These are phyloP conservation scores for Sebastes jordani DNA, from an alignment of 2,797 vertebrate genomes.

Conservation along the genomic window DNA sequence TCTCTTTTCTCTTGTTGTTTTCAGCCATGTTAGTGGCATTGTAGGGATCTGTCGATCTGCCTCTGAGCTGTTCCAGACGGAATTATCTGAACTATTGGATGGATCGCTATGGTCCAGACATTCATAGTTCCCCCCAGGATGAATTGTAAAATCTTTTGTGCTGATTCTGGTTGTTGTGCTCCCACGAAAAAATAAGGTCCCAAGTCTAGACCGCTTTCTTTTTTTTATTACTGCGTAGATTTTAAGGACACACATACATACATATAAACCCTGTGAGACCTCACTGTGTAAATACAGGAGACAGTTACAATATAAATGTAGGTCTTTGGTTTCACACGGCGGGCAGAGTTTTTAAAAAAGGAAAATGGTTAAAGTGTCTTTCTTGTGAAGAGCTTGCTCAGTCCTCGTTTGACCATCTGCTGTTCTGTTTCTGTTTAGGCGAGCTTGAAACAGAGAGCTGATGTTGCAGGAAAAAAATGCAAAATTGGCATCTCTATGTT, in stretches of 20 bases:
- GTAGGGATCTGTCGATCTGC: neutral
- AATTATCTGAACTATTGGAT: neutral
- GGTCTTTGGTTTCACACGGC: neutral
- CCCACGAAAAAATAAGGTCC: too few species aligned
- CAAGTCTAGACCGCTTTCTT: too few species aligned
- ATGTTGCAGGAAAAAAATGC: slow-evolving; percentile 19
- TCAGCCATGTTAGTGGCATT: neutral
- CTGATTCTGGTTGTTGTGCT: too few species aligned
- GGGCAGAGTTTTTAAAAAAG: neutral
- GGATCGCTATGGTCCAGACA: neutral
- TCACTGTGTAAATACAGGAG: too few species aligned
- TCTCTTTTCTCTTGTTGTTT: neutral
- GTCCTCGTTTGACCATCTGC: slow-evolving; percentile 2
- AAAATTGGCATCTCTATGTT: slow-evolving; percentile 7
- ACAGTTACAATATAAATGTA: too few species aligned
- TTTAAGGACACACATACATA: too few species aligned
- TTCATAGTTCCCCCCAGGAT: neutral
- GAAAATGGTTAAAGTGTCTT: neutral
- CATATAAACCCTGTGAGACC: too few species aligned
- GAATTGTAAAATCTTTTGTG: neutral
- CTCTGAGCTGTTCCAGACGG: too few species aligned
- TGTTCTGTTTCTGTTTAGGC: slow-evolving; percentile 16
- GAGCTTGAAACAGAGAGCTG: neutral
- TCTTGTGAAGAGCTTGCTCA: neutral
- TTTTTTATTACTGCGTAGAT: too few species aligned